Evolutionary conservation across 2,113 vertebrate genomes (phyloP).

Genomic region (Eclectus roratus): DNA sequence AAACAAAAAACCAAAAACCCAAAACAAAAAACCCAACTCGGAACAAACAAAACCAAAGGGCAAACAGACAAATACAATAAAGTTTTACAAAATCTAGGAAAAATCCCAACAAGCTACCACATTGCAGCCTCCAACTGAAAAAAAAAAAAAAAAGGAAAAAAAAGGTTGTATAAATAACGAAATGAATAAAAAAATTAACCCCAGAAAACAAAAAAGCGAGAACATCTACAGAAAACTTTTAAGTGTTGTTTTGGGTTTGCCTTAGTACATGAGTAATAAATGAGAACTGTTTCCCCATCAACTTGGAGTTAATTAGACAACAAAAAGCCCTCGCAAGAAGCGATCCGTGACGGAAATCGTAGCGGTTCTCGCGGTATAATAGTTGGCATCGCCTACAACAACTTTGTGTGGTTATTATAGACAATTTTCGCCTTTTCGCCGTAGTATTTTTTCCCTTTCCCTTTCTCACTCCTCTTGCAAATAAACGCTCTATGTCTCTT

Average conservation of each 20-base stretch:
- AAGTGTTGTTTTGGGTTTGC: constrained; percentile 50
- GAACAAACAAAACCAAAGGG: constrained; percentile 74
- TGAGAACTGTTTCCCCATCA: constrained; percentile 33
- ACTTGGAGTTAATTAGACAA: constrained; percentile 47
- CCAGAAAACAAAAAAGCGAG: neutral
- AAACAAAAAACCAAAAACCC: constrained; percentile 58
- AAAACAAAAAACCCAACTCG: constrained; percentile 42
- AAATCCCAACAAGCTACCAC: neutral
- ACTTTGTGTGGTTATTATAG: neutral
- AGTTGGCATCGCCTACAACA: constrained; percentile 75
- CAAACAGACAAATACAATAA: constrained; percentile 75
- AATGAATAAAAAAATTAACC: neutral
- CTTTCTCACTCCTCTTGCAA: constrained; percentile 19
- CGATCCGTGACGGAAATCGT: neutral
- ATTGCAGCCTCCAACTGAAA: constrained; percentile 62
- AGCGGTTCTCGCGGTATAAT: constrained; percentile 50
- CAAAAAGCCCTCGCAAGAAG: constrained; percentile 30
- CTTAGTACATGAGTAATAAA: constrained; percentile 54
- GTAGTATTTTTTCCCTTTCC: neutral
- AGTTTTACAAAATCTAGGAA: constrained; percentile 82
- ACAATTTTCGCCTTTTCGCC: neutral
- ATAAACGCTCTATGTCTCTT: constrained; percentile 60
- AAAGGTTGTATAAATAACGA: constrained; percentile 79
- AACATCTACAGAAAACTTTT: constrained; percentile 37
- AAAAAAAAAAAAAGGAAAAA: constrained; percentile 50